Evolutionary conservation across 2,113 vertebrate genomes (phyloP).

Genomic region (Triplophysa tibetana): DNA sequence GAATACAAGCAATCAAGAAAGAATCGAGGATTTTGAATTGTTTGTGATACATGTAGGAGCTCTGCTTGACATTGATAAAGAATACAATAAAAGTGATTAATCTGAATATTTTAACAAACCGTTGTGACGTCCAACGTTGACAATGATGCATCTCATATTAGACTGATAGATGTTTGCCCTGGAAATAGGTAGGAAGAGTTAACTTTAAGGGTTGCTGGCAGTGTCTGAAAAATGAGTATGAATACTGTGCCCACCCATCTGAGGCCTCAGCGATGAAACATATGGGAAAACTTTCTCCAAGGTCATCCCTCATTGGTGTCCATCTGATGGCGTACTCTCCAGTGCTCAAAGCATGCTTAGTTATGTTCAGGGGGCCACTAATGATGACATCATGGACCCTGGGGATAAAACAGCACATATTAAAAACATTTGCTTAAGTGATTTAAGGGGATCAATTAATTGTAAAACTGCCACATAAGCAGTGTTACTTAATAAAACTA

Average conservation of each 20-base stretch:
- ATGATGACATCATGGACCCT: constrained; percentile 56
- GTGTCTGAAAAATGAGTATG: not conserved
- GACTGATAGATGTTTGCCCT: constrained; percentile 42
- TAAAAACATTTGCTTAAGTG: not conserved
- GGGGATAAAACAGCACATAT: not conserved
- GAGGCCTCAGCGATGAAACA: constrained; percentile 51
- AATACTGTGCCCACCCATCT: constrained; percentile 25
- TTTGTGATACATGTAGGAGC: not conserved
- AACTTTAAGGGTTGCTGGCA: not conserved
- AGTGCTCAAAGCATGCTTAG: constrained; percentile 26
- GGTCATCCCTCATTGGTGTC: constrained; percentile 51
- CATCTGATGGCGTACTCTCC: constrained; percentile 54
- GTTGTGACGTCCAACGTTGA: constrained; percentile 13
- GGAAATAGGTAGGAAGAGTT: not conserved
- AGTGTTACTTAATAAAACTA: too few relatives aligned
- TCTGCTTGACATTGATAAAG: not conserved
- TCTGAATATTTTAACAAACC: constrained; percentile 6
- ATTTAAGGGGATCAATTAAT: too few relatives aligned
- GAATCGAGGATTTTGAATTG: not conserved
- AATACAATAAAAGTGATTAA: not conserved
- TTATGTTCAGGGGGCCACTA: constrained; percentile 56
- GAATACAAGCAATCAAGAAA: not conserved
- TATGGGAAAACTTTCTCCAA: constrained; percentile 51
- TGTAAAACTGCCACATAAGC: too few relatives aligned
- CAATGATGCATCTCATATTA: constrained; percentile 54